These are phyloP conservation scores for Nannobrachium achirus DNA, from an alignment of 2,113 vertebrate species.

Conservation along the genomic window DNA sequence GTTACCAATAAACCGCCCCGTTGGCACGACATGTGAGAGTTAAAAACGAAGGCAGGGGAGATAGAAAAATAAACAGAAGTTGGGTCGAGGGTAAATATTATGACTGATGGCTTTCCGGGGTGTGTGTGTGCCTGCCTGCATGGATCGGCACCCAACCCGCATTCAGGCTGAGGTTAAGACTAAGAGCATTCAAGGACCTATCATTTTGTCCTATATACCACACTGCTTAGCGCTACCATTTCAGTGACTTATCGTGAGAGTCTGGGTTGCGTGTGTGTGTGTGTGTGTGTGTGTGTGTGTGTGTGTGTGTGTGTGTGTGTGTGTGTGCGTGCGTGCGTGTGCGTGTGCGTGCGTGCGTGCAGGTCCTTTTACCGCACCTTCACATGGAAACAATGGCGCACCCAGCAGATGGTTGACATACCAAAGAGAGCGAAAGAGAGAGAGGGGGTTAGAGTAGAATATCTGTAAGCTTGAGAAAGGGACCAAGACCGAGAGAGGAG, in stretches of 20 bases:
- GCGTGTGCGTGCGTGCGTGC: neutral
- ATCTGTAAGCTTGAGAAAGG: constrained; percentile 22
- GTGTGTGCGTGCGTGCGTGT: constrained; percentile 1
- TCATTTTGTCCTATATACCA: constrained; percentile 58
- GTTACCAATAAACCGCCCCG: constrained; percentile 39
- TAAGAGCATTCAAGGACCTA: constrained; percentile 44
- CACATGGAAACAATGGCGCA: constrained; percentile 30
- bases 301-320: constrained; percentile 6
- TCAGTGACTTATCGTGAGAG: constrained; percentile 27
- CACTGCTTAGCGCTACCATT: constrained; percentile 29
- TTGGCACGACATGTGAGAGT: constrained; percentile 45
- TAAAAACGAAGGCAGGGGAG: constrained; percentile 27
- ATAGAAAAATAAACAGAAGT: constrained; percentile 52
- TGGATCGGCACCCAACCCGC: constrained; percentile 58
- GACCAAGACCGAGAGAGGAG: constrained; percentile 13
- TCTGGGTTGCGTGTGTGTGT: too few species aligned
- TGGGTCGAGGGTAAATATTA: constrained; percentile 65
- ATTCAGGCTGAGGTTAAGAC: constrained; percentile 54
- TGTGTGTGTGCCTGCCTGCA: constrained; percentile 35
- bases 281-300: constrained; percentile 7
- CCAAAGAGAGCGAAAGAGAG: constrained; percentile 14
- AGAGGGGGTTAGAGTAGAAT: constrained; percentile 15
- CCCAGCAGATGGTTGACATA: constrained; percentile 42
- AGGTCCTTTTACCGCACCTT: constrained; percentile 9
- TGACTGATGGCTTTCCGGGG: constrained; percentile 63